Percentiles rank a stretch among this genome's conserved stretches.
phyloP scores from a whole-genome alignment of 2,888 invertebrate species.

The Toxonevra muliebris region DNA sequence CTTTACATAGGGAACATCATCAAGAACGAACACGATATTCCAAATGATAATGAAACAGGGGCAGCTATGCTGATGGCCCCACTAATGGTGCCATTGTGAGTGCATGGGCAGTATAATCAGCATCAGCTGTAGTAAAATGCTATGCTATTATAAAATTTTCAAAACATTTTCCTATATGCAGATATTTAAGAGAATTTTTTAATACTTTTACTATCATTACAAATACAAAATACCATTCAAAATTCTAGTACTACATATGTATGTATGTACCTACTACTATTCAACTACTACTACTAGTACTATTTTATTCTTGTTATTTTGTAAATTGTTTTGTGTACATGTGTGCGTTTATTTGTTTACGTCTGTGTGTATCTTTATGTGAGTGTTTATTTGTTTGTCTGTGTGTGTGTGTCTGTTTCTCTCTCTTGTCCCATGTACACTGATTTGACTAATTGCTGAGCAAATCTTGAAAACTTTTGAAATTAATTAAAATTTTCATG shows the following conservation, averaged over 20 bases:
- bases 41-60: slow-evolving; percentile 11
- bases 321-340: slow-evolving; percentile 1
- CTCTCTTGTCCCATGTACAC: slow-evolving; percentile 26
- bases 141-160: too few relatives aligned
- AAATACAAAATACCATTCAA: too few relatives aligned
- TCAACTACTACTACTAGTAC: slow-evolving; percentile 9
- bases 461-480: slow-evolving; percentile 42
- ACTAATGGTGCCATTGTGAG: too few relatives aligned
- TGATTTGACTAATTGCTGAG: slow-evolving; percentile 48
- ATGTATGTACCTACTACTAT: background rate
- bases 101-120: too few relatives aligned
- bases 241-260: background rate
- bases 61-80: background rate
- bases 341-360: background rate
- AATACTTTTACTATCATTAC: slow-evolving; percentile 22
- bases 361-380: slow-evolving; percentile 9
- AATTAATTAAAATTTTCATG: slow-evolving; percentile 47
- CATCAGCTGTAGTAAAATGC: slow-evolving; percentile 8
- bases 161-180: too few relatives aligned
- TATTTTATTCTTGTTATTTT: slow-evolving; percentile 5
- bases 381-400: slow-evolving; percentile 7
- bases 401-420: background rate
- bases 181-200: slow-evolving; percentile 17
- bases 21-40: background rate
- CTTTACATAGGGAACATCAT: too few relatives aligned